These are phyloP conservation scores for Eulemur mongoz DNA, from an alignment of 2,797 vertebrate genomes.

Conservation along the genomic window DNA sequence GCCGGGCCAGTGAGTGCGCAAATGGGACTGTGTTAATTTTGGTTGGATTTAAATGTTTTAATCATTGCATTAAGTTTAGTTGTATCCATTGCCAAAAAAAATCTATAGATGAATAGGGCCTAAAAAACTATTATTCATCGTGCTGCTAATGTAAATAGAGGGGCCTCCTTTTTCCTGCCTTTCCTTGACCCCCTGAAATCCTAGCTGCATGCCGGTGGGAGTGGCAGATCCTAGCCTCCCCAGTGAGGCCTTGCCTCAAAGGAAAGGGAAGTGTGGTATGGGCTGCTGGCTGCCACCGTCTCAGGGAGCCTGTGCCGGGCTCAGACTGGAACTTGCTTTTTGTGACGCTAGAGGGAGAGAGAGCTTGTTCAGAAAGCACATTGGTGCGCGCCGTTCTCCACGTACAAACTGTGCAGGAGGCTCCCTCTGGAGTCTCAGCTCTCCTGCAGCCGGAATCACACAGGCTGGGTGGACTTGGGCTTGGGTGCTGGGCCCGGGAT, in stretches of 20 bases:
- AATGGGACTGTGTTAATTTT: conserved; percentile 67
- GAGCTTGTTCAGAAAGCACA: background rate
- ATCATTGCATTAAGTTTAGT: background rate
- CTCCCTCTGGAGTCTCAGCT: background rate
- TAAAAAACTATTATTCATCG: background rate
- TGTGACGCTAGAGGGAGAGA: background rate
- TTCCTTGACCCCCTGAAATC: background rate
- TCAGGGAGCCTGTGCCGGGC: background rate
- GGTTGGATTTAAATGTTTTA: background rate
- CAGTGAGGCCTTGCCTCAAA: background rate
- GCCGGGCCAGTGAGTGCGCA: conserved; percentile 34
- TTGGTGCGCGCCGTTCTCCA: background rate
- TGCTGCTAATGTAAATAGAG: background rate
- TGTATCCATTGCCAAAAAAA: background rate
- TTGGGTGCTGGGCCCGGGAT: background rate
- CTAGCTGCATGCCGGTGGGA: rapidly evolving
- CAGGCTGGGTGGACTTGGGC: background rate
- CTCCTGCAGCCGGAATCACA: background rate
- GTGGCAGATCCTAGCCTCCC: no score
- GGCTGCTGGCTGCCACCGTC: rapidly evolving
- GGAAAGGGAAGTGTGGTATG: rapidly evolving
- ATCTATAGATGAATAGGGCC: background rate
- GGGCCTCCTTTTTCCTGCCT: background rate
- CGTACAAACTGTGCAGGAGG: no score
- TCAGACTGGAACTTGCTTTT: background rate